phyloP scores from a whole-genome alignment of 2,113 vertebrate genomes.

The Nothoprocta pentlandii region DNA sequence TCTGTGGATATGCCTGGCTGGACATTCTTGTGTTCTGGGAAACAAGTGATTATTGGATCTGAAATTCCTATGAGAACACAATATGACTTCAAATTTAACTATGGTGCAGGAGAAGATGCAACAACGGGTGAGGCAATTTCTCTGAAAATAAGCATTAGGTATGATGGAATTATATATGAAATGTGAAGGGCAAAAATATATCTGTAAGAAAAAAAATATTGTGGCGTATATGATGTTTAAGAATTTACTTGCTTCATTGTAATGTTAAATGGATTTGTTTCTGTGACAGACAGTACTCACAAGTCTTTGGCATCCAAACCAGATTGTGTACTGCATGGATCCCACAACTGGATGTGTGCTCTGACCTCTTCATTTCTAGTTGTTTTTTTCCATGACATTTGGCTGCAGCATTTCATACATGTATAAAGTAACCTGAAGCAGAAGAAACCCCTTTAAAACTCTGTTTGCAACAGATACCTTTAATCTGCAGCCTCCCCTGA shows the following conservation, averaged over 20 bases:
- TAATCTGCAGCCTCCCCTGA: background rate
- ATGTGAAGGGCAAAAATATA: conserved; percentile 2
- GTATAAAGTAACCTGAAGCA: background rate
- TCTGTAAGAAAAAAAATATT: conserved; percentile 64
- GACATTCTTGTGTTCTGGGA: background rate
- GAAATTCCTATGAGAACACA: background rate
- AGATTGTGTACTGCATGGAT: conserved; percentile 69
- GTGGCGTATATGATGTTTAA: conserved; percentile 67
- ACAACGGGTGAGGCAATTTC: background rate
- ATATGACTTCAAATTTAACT: background rate
- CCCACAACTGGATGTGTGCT: conserved; percentile 80
- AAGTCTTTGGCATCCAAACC: conserved; percentile 84
- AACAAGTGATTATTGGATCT: background rate
- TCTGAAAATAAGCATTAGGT: conserved; percentile 19
- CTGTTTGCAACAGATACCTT: background rate
- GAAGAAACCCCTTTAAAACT: fast-evolving
- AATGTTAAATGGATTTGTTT: conserved; percentile 29
- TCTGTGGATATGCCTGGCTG: background rate
- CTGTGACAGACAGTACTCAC: conserved; percentile 73
- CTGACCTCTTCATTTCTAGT: conserved; percentile 26
- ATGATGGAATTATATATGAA: conserved; percentile 18
- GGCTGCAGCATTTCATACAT: background rate
- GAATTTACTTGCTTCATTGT: conserved; percentile 50
- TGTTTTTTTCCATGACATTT: background rate
- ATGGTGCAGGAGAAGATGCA: background rate